phyloP scores from a whole-genome alignment of 2,113 vertebrate species.

The Sylvilagus bachmani region DNA sequence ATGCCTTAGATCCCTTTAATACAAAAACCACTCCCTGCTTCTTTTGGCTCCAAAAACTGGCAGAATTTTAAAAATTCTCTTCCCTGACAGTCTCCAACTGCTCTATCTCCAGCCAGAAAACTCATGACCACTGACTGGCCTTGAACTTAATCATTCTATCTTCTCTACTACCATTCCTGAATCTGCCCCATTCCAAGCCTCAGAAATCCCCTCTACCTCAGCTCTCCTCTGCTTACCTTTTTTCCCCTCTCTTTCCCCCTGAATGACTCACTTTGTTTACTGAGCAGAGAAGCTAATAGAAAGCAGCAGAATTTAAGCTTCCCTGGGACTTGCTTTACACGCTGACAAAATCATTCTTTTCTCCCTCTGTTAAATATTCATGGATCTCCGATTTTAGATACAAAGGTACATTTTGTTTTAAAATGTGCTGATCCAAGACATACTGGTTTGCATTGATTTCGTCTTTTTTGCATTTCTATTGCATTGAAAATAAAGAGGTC shows the following conservation, averaged over 20 bases:
- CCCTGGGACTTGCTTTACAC: slow-evolving; percentile 87
- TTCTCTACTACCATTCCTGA: slow-evolving; percentile 24
- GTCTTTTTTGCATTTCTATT: slow-evolving; percentile 81
- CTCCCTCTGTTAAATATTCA: slow-evolving; percentile 90
- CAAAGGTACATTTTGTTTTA: slow-evolving; percentile 90
- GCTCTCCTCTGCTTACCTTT: slow-evolving; percentile 70
- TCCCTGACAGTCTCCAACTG: slow-evolving; percentile 63
- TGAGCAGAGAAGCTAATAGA: slow-evolving; percentile 88
- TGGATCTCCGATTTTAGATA: slow-evolving; percentile 87
- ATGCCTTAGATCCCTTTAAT: slow-evolving; percentile 46
- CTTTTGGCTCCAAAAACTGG: slow-evolving; percentile 31
- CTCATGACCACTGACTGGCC: slow-evolving; percentile 61
- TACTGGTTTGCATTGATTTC: slow-evolving; percentile 80
- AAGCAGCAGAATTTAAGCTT: slow-evolving; percentile 87
- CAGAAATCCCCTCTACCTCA: not conserved
- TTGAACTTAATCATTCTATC: slow-evolving; percentile 28
- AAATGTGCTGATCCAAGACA: slow-evolving; percentile 86
- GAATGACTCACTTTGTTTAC: slow-evolving; percentile 89
- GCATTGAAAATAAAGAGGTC: slow-evolving; percentile 77
- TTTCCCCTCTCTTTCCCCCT: slow-evolving; percentile 80
- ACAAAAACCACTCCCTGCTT: slow-evolving; percentile 56
- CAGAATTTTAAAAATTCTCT: slow-evolving; percentile 72
- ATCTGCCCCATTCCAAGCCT: slow-evolving; percentile 14
- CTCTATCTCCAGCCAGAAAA: slow-evolving; percentile 52
- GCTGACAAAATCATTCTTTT: slow-evolving; percentile 90